Percentiles rank a stretch among this genome's conserved stretches.
phyloP scores from a whole-genome alignment of 2,888 invertebrate genomes.

The Geotrupes spiniger region DNA sequence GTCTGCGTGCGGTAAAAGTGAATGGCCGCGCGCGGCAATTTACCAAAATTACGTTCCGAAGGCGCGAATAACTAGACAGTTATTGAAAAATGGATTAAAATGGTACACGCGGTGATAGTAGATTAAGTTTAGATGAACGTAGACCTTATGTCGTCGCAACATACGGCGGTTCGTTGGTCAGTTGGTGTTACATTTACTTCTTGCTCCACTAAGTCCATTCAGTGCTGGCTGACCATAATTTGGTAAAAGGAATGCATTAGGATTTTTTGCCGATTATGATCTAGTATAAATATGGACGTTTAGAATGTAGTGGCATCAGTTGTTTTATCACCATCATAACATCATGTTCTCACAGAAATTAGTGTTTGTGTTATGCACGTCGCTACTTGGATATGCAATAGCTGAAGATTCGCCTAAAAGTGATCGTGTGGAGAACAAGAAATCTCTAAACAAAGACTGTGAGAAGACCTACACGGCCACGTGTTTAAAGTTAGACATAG shows the following conservation, averaged over 20 bases:
- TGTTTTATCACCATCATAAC: conserved; percentile 20
- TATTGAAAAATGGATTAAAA: conserved; percentile 35
- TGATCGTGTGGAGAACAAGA: conserved; percentile 42
- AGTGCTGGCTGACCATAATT: conserved; percentile 32
- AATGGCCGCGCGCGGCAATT: conserved; percentile 22
- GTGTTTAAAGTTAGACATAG: conserved; percentile 75
- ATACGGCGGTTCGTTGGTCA: conserved; percentile 18
- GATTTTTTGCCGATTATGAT: conserved; percentile 22
- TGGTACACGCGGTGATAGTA: conserved; percentile 29
- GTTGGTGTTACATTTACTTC: conserved; percentile 43
- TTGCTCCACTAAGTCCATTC: conserved; percentile 50
- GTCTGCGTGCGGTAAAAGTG: conserved; percentile 21
- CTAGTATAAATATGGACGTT: conserved; percentile 26
- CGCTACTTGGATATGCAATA: conserved; percentile 1
- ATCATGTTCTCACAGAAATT: conserved; percentile 19
- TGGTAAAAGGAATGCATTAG: conserved; percentile 27
- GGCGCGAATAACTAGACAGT: conserved; percentile 35
- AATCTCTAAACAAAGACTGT: conserved; percentile 54
- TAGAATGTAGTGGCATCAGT: conserved; percentile 25
- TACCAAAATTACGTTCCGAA: conserved; percentile 32
- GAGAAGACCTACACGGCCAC: conserved; percentile 63
- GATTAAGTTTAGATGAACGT: conserved; percentile 14
- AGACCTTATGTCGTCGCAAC: conserved; percentile 25
- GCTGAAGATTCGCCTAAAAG: conserved; percentile 25
- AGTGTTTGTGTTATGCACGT: conserved; percentile 22